Evolutionary conservation across 2,797 vertebrate species (phyloP).

Genomic region (Periparus ater): DNA sequence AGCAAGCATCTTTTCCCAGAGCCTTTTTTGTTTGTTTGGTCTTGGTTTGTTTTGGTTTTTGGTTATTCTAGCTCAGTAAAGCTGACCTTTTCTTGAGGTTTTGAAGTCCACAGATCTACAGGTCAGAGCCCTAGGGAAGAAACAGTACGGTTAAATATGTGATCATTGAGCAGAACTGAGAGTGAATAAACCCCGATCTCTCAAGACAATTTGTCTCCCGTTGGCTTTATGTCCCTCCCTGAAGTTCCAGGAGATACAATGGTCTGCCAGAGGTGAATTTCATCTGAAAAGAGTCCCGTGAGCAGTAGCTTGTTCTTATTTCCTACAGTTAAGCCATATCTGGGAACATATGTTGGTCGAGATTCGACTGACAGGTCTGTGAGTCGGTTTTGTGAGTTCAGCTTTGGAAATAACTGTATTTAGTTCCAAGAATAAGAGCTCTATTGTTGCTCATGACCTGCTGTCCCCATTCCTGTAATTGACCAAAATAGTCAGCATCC

Average conservation of each 20-base stretch:
- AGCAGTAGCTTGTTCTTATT: not conserved
- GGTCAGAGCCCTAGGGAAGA: not conserved
- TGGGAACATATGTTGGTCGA: not conserved
- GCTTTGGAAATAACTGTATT: not conserved
- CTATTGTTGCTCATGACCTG: not conserved
- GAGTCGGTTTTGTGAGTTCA: slow-evolving; percentile 5
- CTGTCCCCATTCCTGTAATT: not conserved
- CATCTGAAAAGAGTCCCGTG: not conserved
- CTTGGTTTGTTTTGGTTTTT: not conserved
- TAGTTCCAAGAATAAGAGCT: slow-evolving; percentile 25
- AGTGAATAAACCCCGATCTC: not conserved
- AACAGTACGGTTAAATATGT: not conserved
- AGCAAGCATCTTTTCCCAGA: not conserved
- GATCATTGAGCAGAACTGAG: not conserved
- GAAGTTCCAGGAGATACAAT: not conserved
- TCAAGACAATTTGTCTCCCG: not conserved
- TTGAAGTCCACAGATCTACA: not conserved
- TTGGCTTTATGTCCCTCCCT: not conserved
- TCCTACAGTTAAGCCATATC: not conserved
- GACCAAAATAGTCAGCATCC: slow-evolving; percentile 22
- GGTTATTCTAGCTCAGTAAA: not conserved
- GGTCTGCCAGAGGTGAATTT: not conserved
- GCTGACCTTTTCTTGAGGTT: not conserved
- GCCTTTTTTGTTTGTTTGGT: not conserved
- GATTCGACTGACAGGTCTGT: not conserved